phyloP scores from a whole-genome alignment of 2,888 invertebrate genomes.

The Catocala fraxini region DNA sequence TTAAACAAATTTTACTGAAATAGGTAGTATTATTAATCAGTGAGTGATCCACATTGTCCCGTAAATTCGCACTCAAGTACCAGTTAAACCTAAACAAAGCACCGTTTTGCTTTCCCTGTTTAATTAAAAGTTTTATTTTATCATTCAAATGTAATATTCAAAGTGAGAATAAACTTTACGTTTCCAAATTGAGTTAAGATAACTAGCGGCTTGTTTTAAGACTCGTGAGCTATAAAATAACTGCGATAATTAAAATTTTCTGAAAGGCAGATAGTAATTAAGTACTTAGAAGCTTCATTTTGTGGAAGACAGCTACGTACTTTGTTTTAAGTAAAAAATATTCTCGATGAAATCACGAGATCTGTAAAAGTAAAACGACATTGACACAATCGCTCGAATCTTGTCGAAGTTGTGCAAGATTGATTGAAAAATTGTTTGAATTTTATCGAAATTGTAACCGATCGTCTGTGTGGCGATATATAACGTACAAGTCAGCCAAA shows the following conservation, averaged over 20 bases:
- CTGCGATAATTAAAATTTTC: conserved; percentile 30
- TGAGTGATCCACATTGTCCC: neutral
- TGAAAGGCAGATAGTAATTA: conserved; percentile 18
- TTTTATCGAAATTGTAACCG: no score
- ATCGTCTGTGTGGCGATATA: no score
- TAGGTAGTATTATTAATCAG: no score
- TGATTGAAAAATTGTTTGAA: no score
- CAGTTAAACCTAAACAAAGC: neutral
- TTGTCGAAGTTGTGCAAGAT: no score
- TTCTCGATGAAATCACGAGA: neutral
- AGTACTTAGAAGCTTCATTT: conserved; percentile 13
- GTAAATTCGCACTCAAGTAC: neutral
- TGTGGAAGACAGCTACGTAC: conserved; percentile 4
- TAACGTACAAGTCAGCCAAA: no score
- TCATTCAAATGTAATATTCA: conserved; percentile 30
- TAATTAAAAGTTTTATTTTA: conserved; percentile 41
- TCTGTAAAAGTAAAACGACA: no score
- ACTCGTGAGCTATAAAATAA: conserved; percentile 30
- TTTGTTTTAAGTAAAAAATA: neutral
- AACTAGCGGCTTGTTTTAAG: conserved; percentile 21
- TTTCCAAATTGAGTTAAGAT: conserved; percentile 25
- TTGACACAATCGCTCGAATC: no score
- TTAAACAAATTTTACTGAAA: no score
- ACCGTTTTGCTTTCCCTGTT: conserved; percentile 1
- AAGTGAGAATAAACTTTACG: conserved; percentile 27